A percentile compares a stretch with the other conserved stretches of the same genome.
phyloP scores from a whole-genome alignment of 2,113 vertebrate species.

The Pogona vitticeps region DNA sequence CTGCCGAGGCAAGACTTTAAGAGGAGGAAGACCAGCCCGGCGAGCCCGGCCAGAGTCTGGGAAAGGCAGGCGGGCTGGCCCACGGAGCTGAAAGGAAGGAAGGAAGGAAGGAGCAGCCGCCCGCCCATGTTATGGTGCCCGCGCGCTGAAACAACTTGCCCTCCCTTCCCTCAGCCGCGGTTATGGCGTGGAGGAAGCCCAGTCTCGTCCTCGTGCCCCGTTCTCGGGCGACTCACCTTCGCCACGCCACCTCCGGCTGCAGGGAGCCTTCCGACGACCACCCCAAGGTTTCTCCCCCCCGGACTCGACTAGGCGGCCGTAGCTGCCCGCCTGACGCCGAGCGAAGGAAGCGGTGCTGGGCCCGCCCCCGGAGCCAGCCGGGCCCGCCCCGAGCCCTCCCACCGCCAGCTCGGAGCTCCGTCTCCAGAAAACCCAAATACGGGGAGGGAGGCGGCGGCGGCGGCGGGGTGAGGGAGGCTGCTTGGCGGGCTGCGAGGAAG shows the following conservation, averaged over 20 bases:
- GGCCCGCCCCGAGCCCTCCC: neutral
- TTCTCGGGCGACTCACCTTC: neutral
- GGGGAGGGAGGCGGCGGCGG: neutral
- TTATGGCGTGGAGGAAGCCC: too few species aligned
- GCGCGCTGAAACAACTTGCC: neutral
- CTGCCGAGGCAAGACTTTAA: neutral
- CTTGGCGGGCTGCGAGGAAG: neutral
- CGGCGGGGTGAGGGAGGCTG: neutral
- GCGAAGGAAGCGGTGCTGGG: neutral
- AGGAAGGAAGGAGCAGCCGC: neutral
- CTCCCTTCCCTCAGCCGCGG: neutral
- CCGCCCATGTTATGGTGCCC: neutral
- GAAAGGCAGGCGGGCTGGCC: neutral
- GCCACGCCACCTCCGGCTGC: neutral
- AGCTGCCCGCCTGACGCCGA: conserved; percentile 1
- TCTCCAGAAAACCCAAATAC: neutral
- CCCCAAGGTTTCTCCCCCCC: neutral
- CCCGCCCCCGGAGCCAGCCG: neutral
- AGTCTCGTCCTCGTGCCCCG: neutral
- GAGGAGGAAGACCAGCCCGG: neutral
- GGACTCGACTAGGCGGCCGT: neutral
- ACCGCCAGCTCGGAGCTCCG: conserved; percentile 5
- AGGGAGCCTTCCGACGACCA: neutral
- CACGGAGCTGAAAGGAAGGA: neutral
- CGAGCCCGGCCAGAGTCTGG: neutral